Conservation (phyloP, 1,140 invertebrate genomes). For the Drosophila suzukii region DNA sequence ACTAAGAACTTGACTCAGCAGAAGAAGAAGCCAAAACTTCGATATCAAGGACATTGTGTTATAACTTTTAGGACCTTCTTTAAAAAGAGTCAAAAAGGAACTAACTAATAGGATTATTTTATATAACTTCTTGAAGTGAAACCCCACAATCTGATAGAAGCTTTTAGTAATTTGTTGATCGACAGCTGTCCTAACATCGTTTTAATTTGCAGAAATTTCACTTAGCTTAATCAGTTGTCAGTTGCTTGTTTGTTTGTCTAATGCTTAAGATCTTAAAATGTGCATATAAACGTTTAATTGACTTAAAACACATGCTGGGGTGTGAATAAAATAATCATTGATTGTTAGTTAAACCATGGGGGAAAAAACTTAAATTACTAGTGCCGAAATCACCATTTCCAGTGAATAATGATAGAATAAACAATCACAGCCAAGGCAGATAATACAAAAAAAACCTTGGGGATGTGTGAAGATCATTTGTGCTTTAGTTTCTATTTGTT, state of each 20-base stretch:
- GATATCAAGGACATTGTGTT: not conserved
- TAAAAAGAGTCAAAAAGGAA: not conserved
- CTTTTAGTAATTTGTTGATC: too few relatives aligned
- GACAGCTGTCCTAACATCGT: not conserved
- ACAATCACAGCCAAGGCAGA: too few relatives aligned
- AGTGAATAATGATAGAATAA: too few relatives aligned
- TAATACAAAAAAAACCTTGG: not conserved
- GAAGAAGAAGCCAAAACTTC: slow-evolving; percentile 2
- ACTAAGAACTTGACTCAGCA: not conserved
- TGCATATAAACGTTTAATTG: slow-evolving; percentile 2
- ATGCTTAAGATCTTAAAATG: not conserved
- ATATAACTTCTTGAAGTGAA: not conserved
- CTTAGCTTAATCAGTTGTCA: slow-evolving; percentile 18
- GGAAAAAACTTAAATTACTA: too few relatives aligned
- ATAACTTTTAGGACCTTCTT: too few relatives aligned
- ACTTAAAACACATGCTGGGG: not conserved
- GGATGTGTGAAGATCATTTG: slow-evolving; percentile 3
- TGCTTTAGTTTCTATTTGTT: slow-evolving; percentile 11
- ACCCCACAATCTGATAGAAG: too few relatives aligned
- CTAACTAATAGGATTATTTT: not conserved
- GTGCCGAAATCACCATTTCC: too few relatives aligned
- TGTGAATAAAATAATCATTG: not conserved
- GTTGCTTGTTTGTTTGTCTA: not conserved
- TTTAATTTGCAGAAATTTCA: not conserved
- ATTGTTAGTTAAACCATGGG: not conserved